Evolutionary conservation across 2,113 vertebrate genomes (phyloP).

Genomic region (Ranitomeya imitator): DNA sequence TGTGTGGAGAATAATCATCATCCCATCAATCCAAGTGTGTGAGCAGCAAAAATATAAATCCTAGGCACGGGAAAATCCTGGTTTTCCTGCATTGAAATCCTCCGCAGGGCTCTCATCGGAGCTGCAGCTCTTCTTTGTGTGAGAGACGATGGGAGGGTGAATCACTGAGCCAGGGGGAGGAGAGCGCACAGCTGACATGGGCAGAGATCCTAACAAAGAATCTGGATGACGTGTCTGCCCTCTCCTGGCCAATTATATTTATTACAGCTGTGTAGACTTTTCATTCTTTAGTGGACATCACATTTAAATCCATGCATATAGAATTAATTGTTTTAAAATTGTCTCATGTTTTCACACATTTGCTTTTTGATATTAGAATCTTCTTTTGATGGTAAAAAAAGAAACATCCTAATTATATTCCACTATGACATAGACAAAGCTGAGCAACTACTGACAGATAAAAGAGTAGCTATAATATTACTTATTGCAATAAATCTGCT

Average conservation of each 20-base stretch:
- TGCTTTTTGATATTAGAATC: background rate
- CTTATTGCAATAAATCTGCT: too few species aligned
- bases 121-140: slow-evolving; percentile 68
- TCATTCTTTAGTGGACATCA: background rate
- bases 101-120: slow-evolving; percentile 75
- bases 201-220: background rate
- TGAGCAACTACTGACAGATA: too few species aligned
- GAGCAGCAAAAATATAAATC: background rate
- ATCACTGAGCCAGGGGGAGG: slow-evolving; percentile 28
- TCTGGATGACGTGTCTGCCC: slow-evolving; percentile 1
- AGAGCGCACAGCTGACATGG: background rate
- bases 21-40: slow-evolving; percentile 15
- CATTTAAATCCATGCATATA: background rate
- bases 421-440: too few species aligned
- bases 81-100: slow-evolving; percentile 69
- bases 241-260: background rate
- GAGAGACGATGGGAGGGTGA: slow-evolving; percentile 13
- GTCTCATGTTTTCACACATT: background rate
- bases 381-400: background rate
- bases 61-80: background rate
- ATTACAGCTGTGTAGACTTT: background rate
- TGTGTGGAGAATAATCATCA: slow-evolving; percentile 14
- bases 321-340: background rate
- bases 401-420: too few species aligned
- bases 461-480: too few species aligned